Evolutionary conservation across 2,888 invertebrate genomes (phyloP).

Genomic region (Pocota personata): DNA sequence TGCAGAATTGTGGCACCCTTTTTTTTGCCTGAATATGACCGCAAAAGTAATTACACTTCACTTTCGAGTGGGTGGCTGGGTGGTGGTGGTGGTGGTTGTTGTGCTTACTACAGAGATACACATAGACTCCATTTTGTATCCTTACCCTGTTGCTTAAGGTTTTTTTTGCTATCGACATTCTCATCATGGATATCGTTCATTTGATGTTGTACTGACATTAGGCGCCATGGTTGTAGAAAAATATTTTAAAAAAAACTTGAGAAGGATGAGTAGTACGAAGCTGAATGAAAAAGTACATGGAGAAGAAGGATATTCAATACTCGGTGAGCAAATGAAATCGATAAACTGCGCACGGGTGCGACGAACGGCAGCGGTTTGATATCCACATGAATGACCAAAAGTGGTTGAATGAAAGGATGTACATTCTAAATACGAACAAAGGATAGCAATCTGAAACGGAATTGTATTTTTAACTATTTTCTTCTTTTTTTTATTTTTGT

Average conservation of each 20-base stretch:
- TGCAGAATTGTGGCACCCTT: not conserved
- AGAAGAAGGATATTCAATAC: not conserved
- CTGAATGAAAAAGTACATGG: not conserved
- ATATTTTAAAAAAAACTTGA: not conserved
- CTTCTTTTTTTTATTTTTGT: not conserved
- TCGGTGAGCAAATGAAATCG: conserved; percentile 31
- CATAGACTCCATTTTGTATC: not conserved
- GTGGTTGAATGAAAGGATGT: conserved; percentile 49
- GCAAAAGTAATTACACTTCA: conserved; percentile 46
- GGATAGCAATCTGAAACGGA: conserved; percentile 53
- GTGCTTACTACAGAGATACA: not conserved
- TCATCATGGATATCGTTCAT: conserved; percentile 14
- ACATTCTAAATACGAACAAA: conserved; percentile 55
- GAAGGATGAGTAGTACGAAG: not conserved
- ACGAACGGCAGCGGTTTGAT: not conserved
- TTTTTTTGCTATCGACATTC: not conserved
- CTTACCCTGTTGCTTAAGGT: conserved; percentile 21
- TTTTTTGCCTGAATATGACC: not conserved
- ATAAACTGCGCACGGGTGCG: conserved; percentile 30
- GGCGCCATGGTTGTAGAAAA: not conserved
- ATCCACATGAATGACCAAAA: conserved; percentile 36
- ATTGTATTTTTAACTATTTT: conserved; percentile 53
- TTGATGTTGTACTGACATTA: conserved; percentile 1
- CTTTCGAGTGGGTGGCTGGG: not conserved
- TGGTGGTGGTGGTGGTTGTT: not conserved